These are phyloP conservation scores for Illadopsis cleaveri DNA, from an alignment of 2,113 vertebrate genomes.

Conservation along the genomic window DNA sequence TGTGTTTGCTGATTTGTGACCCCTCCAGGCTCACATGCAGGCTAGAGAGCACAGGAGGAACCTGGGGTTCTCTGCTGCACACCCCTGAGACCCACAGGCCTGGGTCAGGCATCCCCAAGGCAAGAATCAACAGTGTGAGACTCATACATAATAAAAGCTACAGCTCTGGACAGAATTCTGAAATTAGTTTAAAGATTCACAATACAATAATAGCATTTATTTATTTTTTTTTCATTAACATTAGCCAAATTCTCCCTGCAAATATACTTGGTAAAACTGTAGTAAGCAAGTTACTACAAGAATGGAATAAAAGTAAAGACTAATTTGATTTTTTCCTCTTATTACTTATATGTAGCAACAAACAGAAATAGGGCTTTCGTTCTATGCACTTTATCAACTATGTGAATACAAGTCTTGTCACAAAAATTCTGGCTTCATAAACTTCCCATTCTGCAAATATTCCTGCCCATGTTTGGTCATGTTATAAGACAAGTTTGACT, in stretches of 20 bases:
- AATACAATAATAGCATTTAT: not conserved
- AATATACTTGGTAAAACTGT: not conserved
- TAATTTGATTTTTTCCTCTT: not conserved
- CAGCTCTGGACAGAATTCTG: not conserved
- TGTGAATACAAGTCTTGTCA: not conserved
- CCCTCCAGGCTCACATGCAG: rapidly evolving
- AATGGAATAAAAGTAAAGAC: not conserved
- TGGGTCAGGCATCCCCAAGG: not conserved
- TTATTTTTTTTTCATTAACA: not conserved
- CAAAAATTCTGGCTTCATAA: not conserved
- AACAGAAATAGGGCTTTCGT: not conserved
- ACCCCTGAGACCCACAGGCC: not conserved
- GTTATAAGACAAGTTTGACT: not conserved
- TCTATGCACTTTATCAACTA: not conserved
- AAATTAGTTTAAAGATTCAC: not conserved
- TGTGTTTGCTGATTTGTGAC: not conserved
- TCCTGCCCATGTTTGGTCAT: not conserved
- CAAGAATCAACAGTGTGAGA: not conserved
- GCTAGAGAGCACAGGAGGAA: not conserved
- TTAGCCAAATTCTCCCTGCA: not conserved
- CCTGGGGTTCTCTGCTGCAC: not conserved
- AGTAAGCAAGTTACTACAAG: not conserved
- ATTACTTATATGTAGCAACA: not conserved
- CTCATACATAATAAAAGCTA: not conserved
- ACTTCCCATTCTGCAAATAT: not conserved